These are phyloP conservation scores for Galagoides demidoff DNA, from an alignment of 2,797 vertebrate genomes.

Conservation along the genomic window DNA sequence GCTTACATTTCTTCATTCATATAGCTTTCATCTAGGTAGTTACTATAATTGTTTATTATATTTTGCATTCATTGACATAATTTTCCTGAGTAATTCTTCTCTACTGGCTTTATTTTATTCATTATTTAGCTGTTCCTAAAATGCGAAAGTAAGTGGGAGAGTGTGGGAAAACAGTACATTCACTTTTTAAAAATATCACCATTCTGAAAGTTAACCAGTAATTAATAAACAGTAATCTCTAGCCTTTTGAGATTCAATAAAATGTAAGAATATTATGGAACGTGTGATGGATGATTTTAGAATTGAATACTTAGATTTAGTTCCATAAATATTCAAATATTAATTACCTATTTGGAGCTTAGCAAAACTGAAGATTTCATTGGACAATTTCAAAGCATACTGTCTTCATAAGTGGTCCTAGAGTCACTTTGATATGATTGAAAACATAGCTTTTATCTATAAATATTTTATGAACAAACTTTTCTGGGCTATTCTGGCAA, in stretches of 20 bases:
- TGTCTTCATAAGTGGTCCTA: constrained; percentile 9
- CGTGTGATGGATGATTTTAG: not conserved
- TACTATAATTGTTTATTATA: not conserved
- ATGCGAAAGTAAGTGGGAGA: not conserved
- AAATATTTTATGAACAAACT: constrained; percentile 9
- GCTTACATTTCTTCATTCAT: not conserved
- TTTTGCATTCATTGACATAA: not conserved
- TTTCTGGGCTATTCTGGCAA: not conserved
- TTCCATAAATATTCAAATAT: constrained; percentile 23
- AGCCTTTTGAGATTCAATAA: constrained; percentile 2
- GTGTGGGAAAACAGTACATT: not conserved
- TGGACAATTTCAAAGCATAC: not conserved
- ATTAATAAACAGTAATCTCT: not conserved
- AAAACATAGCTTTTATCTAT: not conserved
- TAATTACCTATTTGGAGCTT: constrained; percentile 17
- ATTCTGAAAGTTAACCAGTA: constrained; percentile 36
- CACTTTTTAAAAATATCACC: not conserved
- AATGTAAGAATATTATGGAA: not conserved
- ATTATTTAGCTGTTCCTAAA: not conserved
- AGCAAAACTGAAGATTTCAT: constrained; percentile 16
- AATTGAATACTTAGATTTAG: constrained; percentile 7
- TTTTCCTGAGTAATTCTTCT: not conserved
- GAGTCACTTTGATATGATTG: not conserved
- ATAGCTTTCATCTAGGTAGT: not conserved
- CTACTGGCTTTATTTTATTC: not conserved